These are phyloP conservation scores for Ferrisia virgata DNA, from an alignment of 2,888 invertebrate species.

Conservation along the genomic window DNA sequence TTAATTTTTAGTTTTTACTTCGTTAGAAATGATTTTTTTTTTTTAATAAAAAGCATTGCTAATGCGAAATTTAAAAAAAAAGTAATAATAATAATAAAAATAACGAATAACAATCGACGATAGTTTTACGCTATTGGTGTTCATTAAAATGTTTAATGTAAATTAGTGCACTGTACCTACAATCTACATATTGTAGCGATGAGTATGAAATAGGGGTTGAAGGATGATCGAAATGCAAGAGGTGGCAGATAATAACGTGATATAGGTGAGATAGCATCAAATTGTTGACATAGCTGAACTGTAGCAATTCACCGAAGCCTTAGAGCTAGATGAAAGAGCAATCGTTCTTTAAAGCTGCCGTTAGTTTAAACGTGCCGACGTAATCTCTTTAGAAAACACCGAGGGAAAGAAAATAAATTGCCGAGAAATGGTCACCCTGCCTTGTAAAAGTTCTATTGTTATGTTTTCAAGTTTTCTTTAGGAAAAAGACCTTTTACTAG, in stretches of 20 bases:
- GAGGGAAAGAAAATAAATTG: slow-evolving; percentile 36
- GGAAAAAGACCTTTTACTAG: slow-evolving; percentile 4
- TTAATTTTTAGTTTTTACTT: too few relatives aligned
- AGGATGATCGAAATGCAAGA: neutral
- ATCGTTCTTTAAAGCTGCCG: slow-evolving; percentile 29
- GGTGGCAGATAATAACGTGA: neutral
- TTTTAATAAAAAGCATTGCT: too few relatives aligned
- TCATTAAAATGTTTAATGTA: too few relatives aligned
- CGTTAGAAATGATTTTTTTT: too few relatives aligned
- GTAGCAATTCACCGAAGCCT: slow-evolving; percentile 27
- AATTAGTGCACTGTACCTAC: too few relatives aligned
- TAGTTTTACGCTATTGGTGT: too few relatives aligned
- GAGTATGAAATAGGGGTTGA: too few relatives aligned
- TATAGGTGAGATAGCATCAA: slow-evolving; percentile 1
- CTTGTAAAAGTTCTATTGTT: slow-evolving; percentile 20
- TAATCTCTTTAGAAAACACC: slow-evolving; percentile 32
- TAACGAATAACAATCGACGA: too few relatives aligned
- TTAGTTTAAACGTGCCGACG: slow-evolving; percentile 35
- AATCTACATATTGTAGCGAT: too few relatives aligned
- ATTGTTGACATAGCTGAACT: slow-evolving; percentile 31
- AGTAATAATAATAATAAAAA: too few relatives aligned
- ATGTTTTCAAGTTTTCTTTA: slow-evolving; percentile 26
- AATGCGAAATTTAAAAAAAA: too few relatives aligned
- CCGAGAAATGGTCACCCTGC: slow-evolving; percentile 25
- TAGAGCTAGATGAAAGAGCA: slow-evolving; percentile 29